Evolutionary conservation across 2,113 vertebrate genomes (phyloP).

Genomic region (Zosterops japonicus): DNA sequence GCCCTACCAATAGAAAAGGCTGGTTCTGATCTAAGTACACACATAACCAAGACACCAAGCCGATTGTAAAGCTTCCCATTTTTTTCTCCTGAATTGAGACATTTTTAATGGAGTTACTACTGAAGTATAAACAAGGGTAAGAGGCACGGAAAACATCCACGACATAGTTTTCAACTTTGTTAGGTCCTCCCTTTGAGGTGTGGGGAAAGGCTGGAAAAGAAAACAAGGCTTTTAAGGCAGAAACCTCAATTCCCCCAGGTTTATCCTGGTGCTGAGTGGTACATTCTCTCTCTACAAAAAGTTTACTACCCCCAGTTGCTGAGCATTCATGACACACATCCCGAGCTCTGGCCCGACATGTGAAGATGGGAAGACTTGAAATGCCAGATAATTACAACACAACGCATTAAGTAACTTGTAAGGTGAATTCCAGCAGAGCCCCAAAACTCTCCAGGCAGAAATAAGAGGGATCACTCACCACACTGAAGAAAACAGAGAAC

Average conservation of each 20-base stretch:
- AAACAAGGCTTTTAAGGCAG: not conserved
- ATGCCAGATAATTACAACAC: not conserved
- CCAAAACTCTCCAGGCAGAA: not conserved
- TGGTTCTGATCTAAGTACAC: not conserved
- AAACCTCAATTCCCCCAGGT: not conserved
- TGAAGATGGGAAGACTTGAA: not conserved
- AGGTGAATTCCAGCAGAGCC: not conserved
- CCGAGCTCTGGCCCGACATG: accelerated
- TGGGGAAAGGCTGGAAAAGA: not conserved
- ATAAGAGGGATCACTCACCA: accelerated
- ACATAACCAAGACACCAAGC: not conserved
- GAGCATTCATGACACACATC: not conserved
- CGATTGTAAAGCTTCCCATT: not conserved
- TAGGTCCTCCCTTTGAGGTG: not conserved
- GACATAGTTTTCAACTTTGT: not conserved
- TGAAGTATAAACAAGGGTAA: not conserved
- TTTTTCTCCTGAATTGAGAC: not conserved
- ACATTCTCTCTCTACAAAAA: not conserved
- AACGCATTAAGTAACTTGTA: not conserved
- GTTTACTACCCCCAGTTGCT: not conserved
- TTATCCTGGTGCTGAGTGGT: accelerated
- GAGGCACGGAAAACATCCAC: not conserved
- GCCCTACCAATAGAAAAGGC: not conserved
- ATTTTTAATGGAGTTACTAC: not conserved
- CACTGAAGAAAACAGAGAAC: accelerated